Conservation (phyloP, 2,888 invertebrate species). For the Strigamia crassipes region DNA sequence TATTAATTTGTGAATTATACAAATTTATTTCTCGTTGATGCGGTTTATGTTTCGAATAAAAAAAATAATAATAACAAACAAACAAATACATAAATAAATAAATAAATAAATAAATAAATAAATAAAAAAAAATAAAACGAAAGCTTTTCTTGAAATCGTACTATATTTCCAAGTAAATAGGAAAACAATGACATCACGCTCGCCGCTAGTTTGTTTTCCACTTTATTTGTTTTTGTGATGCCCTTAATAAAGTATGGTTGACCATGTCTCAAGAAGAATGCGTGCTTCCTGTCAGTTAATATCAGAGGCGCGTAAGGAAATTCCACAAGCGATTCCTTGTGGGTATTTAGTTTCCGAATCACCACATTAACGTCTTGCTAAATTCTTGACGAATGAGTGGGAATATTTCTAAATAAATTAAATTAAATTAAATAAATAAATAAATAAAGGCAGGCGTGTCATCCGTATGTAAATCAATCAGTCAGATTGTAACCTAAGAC, state of each 20-base stretch:
- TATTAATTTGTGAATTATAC: conserved; percentile 18
- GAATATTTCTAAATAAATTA: conserved; percentile 28
- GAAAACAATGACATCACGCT: background rate
- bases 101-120: background rate
- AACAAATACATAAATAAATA: background rate
- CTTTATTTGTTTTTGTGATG: conserved; percentile 26
- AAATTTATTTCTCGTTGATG: conserved; percentile 18
- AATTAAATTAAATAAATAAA: conserved; percentile 1
- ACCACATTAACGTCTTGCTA: conserved; percentile 22
- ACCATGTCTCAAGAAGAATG: background rate
- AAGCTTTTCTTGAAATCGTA: background rate
- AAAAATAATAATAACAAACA: background rate
- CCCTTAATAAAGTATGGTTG: conserved; percentile 6
- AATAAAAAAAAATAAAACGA: background rate
- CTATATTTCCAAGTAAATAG: conserved; percentile 14
- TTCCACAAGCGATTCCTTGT: conserved; percentile 34
- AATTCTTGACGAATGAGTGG: conserved; percentile 14
- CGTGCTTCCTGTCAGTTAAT: conserved; percentile 39
- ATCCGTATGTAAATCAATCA: conserved; percentile 17
- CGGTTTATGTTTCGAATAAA: background rate
- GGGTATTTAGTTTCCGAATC: conserved; percentile 37
- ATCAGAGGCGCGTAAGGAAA: conserved; percentile 33
- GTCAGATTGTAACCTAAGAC: background rate
- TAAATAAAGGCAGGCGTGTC: conserved; percentile 1
- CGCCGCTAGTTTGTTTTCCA: background rate